Evolutionary conservation across 2,888 invertebrate genomes (phyloP).

Genomic region (Mycogona germanica): DNA sequence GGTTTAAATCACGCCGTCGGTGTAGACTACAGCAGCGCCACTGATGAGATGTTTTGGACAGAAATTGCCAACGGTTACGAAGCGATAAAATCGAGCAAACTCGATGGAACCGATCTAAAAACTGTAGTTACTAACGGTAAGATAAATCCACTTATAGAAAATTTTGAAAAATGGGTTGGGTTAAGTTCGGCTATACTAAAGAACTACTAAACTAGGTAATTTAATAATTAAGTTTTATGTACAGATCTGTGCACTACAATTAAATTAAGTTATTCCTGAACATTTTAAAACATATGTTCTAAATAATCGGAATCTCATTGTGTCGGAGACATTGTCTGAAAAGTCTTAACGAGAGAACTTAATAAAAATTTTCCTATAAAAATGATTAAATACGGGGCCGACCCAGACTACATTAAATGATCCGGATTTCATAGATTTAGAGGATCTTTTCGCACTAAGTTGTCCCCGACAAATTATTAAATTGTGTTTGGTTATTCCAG

Average conservation of each 20-base stretch:
- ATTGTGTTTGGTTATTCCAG: conserved; percentile 42
- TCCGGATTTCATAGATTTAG: too few species aligned
- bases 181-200: conserved; percentile 55
- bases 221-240: too few species aligned
- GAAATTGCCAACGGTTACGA: conserved; percentile 56
- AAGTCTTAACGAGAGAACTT: too few species aligned
- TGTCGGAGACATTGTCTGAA: too few species aligned
- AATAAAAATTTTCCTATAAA: too few species aligned
- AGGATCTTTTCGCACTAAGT: too few species aligned
- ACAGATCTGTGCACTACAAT: too few species aligned
- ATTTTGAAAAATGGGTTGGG: conserved; percentile 58
- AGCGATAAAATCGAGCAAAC: conserved; percentile 49
- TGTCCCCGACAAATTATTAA: conserved; percentile 57
- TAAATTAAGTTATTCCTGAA: too few species aligned
- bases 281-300: too few species aligned
- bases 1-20: conserved; percentile 48
- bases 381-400: background rate
- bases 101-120: conserved; percentile 49
- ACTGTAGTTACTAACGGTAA: conserved; percentile 38
- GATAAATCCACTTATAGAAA: conserved; percentile 43
- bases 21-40: conserved; percentile 49
- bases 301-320: too few species aligned
- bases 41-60: conserved; percentile 61
- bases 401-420: background rate
- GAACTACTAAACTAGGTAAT: conserved; percentile 32